Evolutionary conservation across 2,888 invertebrate genomes (phyloP), one percentile per base, ranked within the genome.

Genomic region (Dendrolimus houi): DNA sequence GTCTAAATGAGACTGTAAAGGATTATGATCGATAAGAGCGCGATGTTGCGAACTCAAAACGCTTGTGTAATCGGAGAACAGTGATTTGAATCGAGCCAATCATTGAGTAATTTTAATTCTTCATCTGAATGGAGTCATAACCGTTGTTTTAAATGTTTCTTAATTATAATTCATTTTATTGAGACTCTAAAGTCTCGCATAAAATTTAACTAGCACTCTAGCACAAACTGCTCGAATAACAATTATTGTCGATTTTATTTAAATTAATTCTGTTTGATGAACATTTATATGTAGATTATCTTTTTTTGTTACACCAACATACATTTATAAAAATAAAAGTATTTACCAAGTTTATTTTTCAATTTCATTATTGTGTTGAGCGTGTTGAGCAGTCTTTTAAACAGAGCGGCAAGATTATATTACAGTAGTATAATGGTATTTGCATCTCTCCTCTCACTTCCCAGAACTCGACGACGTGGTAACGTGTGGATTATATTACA

Each of bases 321-420:
- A 2, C 12, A 47, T 47, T 47, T 47, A 47, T 47, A 47, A 3
- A 47, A 47, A 47, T 47, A 47, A 10, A 47, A 10, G 47, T 29
- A 47, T 47, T 47, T 47, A 47, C 47, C 12, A 47, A 10, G 12
- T 47, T 10, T 12, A 47, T 47, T 47, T 47, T 8, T 47, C 12
- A 47, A 47, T 2, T 47, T 47, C 3, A 47, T 1, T 47, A 12
- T 2, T 10, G 9, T 47, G 47, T 47, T 57, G 57, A 61, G 62
- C 63, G 9, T 47, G 47, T 47, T 57, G 57, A 61, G 62, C 63
- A 71, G 66, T 69, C 65, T 64, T 70, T 17, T 63, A 65, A 76
- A 69, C 71, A 74, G 74, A 76, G 74, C 74, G 72, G 70, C 67
- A 74, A 75, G 66, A 63, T 65, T 64, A 58, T 64, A 58, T 64